These are phyloP conservation scores for Nixonia krombeini DNA, from an alignment of 1,140 invertebrate genomes.

Conservation along the genomic window DNA sequence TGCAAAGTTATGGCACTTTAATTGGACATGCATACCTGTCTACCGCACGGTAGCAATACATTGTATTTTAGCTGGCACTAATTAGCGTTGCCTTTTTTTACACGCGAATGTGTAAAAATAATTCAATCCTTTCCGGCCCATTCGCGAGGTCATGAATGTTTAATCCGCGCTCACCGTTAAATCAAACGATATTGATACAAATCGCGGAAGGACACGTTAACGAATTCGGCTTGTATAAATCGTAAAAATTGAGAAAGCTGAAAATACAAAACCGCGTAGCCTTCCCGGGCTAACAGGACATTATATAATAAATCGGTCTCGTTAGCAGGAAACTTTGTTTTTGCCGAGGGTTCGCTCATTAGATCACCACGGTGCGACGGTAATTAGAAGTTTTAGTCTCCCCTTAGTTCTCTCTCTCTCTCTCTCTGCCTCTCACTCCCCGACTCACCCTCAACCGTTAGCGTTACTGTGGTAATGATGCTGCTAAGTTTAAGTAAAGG, in stretches of 20 bases:
- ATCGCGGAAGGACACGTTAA: too few species aligned
- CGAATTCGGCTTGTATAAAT: too few species aligned
- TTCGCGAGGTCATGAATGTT: constrained; percentile 40
- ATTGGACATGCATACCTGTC: constrained; percentile 58
- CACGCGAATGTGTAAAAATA: constrained; percentile 52
- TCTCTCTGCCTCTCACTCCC: constrained; percentile 34
- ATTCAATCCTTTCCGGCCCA: constrained; percentile 46
- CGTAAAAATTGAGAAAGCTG: constrained; percentile 28
- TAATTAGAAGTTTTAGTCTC: constrained; percentile 66
- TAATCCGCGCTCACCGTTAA: too few species aligned
- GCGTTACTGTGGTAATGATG: constrained; percentile 58
- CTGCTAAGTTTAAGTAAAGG: constrained; percentile 51
- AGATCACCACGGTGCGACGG: constrained; percentile 63
- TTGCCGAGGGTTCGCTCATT: constrained; percentile 62
- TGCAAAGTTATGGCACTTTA: constrained; percentile 58
- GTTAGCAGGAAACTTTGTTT: constrained; percentile 65
- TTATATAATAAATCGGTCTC: constrained; percentile 68
- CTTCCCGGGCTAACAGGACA: constrained; percentile 52
- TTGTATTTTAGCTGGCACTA: constrained; percentile 51
- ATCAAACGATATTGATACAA: too few species aligned
- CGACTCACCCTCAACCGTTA: constrained; percentile 35
- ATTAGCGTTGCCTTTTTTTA: constrained; percentile 51
- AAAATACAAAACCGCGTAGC: constrained; percentile 37
- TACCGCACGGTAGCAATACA: constrained; percentile 22
- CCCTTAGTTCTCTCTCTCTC: constrained; percentile 27